Base-by-base conservation (phyloP, 2,113 vertebrate species). In the Numenius arquata region DNA sequence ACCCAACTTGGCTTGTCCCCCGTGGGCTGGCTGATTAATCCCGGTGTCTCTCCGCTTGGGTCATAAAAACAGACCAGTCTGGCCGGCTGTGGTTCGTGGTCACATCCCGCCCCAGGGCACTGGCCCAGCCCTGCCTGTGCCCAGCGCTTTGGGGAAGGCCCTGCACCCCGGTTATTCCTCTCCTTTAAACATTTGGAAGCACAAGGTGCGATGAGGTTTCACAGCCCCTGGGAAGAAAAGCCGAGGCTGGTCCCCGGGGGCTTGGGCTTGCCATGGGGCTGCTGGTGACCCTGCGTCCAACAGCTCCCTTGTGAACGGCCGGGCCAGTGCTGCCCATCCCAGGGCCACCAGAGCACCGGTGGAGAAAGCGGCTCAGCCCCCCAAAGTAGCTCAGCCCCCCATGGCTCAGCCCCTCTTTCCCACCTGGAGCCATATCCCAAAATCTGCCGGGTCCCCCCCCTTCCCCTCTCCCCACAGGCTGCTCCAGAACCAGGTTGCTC, bases 181-280 rank as follows among this genome's bases (percentile, higher is more conserved):
- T 38, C 79, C 0, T 40, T 56, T 6, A 7, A 18, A 40, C 59
- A 7, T 53, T 43, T 5, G 22, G 83, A 19, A 71, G 15, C 79
- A 5, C 29, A 2, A 17, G 2, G 22, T 2, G 0, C 2, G 0
- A 3, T 1, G 52, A 38, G 74, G 8, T 9, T 48, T 25, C 36
- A 1, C 4, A 4, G 10, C 38, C 11, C 36, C 71, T 21, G 47
- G 43, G 30, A 29, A 27, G 53, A 8, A 9, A 6, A 36, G 53
- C 82, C 5, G 45, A n/a, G 65, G 43, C 66, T 19, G 75, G 34
- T 12, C 41, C 47, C 65, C 1, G 0, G 47, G 3, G 0, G 47
- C 43, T 32, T 22, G 27, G 47, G 23, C 22, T 8, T 5, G 6
- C 75, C 16, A 0, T 0, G 6, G 43, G 45, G 55, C 61, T 80